Base-by-base conservation (phyloP, 2,888 invertebrate species). In the Lasioglossum morio region DNA sequence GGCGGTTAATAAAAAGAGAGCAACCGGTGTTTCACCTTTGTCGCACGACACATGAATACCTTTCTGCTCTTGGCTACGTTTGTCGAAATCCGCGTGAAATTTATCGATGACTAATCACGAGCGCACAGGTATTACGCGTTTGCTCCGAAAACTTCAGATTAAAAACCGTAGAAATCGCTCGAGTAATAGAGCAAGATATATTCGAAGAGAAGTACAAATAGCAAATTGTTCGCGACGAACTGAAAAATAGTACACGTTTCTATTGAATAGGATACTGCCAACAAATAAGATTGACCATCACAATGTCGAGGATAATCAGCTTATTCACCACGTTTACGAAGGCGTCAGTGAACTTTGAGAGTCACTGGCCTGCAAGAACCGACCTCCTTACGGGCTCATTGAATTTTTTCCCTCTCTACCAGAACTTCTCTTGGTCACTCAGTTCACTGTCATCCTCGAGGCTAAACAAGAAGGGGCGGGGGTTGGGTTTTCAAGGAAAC, bases 331-430 rank as follows among this genome's bases (percentile, higher is more conserved):
- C 79, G 84, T 82, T 86, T 77, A 79, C 84, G 76, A 77, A 84
- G 86, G 88, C 90, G 91, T 91, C 92, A 89, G 90, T 90, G 91
- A 91, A 90, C 91, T 91, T 91, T 89, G 92, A 91, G 91, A 91
- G 87, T 90, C 90, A 88, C 90, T 91, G 88, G 89, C 87, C 87
- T 75, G 84, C 89, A 87, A 91, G 91, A 90, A 87, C 85, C 88
- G 87, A 92, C 89, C 89, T 90, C 90, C 92, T 92, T 92, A 91
- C 91, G 86, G 84, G 88, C 89, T 91, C 91, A 90, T 92, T 92
- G 89, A 90, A 91, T 89, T 92, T 91, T 43, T 91, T 90, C 91
- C 90, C 91, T 90, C 90, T 89, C 91, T 91, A 78, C 86, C 82
- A 84, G 84, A 83, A 86, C 85, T 76, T 72, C 80, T 88, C 82